Evolutionary conservation across 2,113 vertebrate species (phyloP), one percentile per base, ranked within the genome.

Genomic region (Ceratotherium simum): DNA sequence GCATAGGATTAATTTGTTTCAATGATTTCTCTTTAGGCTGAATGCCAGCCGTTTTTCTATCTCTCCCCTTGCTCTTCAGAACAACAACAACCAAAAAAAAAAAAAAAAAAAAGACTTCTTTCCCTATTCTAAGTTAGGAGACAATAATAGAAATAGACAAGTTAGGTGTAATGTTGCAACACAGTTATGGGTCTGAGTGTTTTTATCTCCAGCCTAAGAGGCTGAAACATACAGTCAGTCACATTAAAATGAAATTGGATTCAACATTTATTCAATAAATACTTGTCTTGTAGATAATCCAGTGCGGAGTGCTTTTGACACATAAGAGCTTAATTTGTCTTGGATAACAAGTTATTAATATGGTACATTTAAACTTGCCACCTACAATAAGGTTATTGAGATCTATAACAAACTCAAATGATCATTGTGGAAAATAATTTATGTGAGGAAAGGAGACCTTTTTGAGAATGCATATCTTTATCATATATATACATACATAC

Each of bases 1-100:
- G 99, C 99, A 99, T 99, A 99, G 99, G 99, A 99, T 99, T 99
- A 99, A 99, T 99, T 99, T 99, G 99, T 99, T 99, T 99, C 99
- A 99, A 99, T 99, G 99, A 99, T 99, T 99, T 99, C 99, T 99
- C 99, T 99, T 99, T 99, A 99, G 99, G 99, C 99, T 98, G 99
- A 99, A 99, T 99, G 99, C 99, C 99, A 99, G 99, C 98, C 98
- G 98, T 99, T 98, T 98, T 97, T 98, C 98, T 99, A 81, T 98
- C 98, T 99, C 98, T 98, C 89, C 86, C 72, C 93, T 98, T 98
- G 96, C 95, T 98, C 73, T 97, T 98, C 73, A 98, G 62, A 96
- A 98, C 98, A 98, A 98, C 97, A 98, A 98, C 94, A 0, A 36
- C 46, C 5, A 23, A 76, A 36, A 78, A 85, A 85, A 72, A 33